Conservation (phyloP, 1,140 invertebrate genomes). For the Penaeus japonicus region DNA sequence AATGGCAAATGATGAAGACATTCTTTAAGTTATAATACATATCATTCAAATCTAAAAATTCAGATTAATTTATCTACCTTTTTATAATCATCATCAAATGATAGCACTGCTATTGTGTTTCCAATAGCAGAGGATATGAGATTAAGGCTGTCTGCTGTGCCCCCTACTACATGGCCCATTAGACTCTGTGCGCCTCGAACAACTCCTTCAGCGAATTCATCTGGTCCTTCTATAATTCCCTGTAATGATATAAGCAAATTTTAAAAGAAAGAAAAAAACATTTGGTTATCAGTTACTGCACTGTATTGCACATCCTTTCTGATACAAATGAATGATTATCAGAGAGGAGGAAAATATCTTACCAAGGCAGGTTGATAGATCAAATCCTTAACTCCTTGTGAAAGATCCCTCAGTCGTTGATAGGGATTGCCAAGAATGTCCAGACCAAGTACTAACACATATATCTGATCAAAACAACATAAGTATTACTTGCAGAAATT, state of each 20-base stretch:
- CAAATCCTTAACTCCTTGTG: conserved; percentile 65
- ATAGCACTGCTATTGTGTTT: conserved; percentile 64
- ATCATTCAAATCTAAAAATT: not conserved
- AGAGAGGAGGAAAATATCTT: conserved; percentile 13
- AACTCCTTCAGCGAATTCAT: conserved; percentile 65
- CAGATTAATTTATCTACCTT: conserved; percentile 60
- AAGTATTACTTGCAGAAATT: not conserved
- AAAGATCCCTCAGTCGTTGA: conserved; percentile 65
- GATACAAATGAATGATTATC: not conserved
- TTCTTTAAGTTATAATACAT: too few species aligned
- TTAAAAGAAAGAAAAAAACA: not conserved
- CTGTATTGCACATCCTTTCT: not conserved
- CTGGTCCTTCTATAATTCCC: conserved; percentile 65
- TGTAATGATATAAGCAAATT: conserved; percentile 55
- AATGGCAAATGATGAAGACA: too few species aligned
- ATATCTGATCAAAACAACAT: conserved; percentile 61
- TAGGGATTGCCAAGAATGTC: conserved; percentile 68
- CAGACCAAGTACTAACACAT: conserved; percentile 66
- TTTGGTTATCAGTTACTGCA: not conserved
- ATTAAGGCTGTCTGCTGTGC: conserved; percentile 63
- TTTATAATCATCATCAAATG: conserved; percentile 66
- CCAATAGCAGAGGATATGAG: conserved; percentile 64
- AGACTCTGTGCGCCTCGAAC: conserved; percentile 64
- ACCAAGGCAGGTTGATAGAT: conserved; percentile 67
- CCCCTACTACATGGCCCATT: conserved; percentile 65